Evolutionary conservation across 2,113 vertebrate genomes (phyloP), one percentile per base, ranked within the genome.

Genomic region (Nerophis ophidion): DNA sequence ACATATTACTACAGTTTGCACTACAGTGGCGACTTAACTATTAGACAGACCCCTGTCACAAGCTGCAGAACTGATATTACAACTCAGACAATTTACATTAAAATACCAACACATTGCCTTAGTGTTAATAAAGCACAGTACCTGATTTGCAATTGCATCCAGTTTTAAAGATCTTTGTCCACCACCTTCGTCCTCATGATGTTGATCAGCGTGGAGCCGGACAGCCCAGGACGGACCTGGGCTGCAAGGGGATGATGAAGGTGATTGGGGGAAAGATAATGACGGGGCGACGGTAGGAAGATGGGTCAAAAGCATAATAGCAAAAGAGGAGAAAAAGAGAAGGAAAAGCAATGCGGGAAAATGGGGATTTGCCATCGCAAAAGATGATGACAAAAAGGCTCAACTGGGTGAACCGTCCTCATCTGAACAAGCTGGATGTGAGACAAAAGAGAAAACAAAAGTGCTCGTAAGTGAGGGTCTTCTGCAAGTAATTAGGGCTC

Each of bases 181-280:
- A 7, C 72, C 57, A 7, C 82, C 79, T 1, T 78, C 63, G 33
- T 81, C 73, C 8, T 76, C 70, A 11, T 80, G 45, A 12, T 80
- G 71, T 3, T 61, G n/a, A 11, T 34, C 61, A 0, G 40, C 38
- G 1, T 90, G 75, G 64, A 99, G 46, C 53, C 81, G 91, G 61
- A 98, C 92, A 0, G 94, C 95, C 95, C 95, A 99, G 1, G 86
- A 93, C 57, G 91, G 87, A 52, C 72, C 69, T 0, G 76, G 81
- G 15, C 76, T 64, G 5, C 90, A 92, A 57, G 86, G 71, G 1
- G 44, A 61, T 0, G 66, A 67, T 14, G 61, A 13, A 36, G 51
- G 36, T 47, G 72, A 66, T 11, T 57, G 45, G 36, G 70, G n/a
- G 12, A 62, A 50, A 16, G 69, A 61, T 10, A 52, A 11, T 0